These are phyloP conservation scores for Tympanuchus pallidicinctus DNA, from an alignment of 2,113 vertebrate genomes.

Conservation along the genomic window DNA sequence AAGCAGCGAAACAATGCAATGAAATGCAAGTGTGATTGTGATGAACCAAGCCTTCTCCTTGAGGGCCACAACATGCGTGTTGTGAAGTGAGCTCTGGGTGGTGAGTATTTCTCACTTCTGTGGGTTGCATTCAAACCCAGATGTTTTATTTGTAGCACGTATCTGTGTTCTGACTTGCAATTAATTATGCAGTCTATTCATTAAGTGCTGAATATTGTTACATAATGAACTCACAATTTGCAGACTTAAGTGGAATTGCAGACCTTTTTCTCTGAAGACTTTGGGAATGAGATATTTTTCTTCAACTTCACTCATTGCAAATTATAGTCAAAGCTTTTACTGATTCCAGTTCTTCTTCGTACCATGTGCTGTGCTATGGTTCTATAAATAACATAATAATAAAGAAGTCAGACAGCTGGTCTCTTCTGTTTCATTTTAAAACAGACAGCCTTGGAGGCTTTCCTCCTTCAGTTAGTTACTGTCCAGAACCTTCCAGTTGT, in stretches of 20 bases:
- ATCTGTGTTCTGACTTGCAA: background rate
- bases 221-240: background rate
- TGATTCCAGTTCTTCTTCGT: background rate
- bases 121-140: background rate
- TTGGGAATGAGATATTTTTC: background rate
- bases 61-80: background rate
- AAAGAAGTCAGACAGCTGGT: background rate
- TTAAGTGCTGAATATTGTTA: background rate
- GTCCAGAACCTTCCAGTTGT: constrained; percentile 31
- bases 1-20: background rate
- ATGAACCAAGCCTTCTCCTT: background rate
- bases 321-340: background rate
- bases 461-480: constrained; percentile 49
- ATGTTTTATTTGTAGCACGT: background rate
- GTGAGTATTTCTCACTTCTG: background rate
- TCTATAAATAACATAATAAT: background rate
- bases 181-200: background rate
- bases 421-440: background rate
- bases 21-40: background rate
- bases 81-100: background rate
- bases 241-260: background rate
- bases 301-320: background rate
- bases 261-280: background rate
- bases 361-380: background rate
- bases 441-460: constrained; percentile 25